Evolutionary conservation across 2,888 invertebrate genomes (phyloP).

Genomic region (Dexiosoma caninum): DNA sequence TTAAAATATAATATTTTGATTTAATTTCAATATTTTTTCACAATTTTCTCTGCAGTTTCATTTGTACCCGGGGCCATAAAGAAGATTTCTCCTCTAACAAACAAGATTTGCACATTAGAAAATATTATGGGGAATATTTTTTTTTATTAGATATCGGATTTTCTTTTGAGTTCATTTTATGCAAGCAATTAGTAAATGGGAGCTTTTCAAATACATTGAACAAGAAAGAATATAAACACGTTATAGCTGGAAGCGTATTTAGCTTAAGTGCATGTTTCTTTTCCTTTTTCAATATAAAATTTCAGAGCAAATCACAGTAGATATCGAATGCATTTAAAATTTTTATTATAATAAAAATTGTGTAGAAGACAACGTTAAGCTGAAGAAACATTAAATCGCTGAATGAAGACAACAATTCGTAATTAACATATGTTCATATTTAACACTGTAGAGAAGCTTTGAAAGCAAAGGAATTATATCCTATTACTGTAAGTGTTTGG

Average conservation of each 20-base stretch:
- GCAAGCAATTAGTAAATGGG: conserved; percentile 6
- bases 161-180: background rate
- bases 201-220: background rate
- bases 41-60: background rate
- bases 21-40: conserved; percentile 25
- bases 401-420: no score
- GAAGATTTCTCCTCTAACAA: background rate
- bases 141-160: background rate
- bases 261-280: no score
- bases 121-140: background rate
- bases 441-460: no score
- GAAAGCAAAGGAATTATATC: no score
- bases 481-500: no score
- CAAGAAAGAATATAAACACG: background rate
- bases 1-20: conserved; percentile 7
- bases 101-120: conserved; percentile 32
- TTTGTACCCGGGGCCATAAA: background rate
- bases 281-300: no score
- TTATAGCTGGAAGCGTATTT: background rate
- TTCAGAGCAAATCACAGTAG: background rate
- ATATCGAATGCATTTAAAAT: no score
- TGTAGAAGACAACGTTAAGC: no score
- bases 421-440: no score
- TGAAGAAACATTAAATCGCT: no score
- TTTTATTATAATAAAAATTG: no score